Percentiles rank a stretch among this genome's conserved stretches.
Evolutionary conservation across 2,113 vertebrate genomes (phyloP).

Genomic region (Bos javanicus): DNA sequence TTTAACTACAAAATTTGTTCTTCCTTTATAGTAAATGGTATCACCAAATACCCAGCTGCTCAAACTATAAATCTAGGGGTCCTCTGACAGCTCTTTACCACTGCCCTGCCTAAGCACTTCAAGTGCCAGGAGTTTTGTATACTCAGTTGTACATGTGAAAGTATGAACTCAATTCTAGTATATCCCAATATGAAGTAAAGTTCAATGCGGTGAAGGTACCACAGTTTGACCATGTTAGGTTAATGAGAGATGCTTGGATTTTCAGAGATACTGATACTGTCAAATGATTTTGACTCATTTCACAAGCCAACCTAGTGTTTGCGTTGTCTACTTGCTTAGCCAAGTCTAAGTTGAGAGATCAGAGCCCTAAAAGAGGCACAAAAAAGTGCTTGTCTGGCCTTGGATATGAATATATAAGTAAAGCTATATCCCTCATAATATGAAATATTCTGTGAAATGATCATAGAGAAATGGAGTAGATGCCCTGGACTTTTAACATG

Average conservation of each 20-base stretch:
- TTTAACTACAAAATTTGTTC: background rate
- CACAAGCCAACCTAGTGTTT: background rate
- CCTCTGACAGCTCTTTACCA: background rate
- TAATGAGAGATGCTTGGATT: background rate
- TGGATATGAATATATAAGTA: background rate
- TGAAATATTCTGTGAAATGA: background rate
- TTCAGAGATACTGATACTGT: background rate
- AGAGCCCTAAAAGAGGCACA: background rate
- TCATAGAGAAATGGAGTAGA: background rate
- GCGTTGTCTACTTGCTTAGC: background rate
- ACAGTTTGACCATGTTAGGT: background rate
- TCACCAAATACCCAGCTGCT: background rate
- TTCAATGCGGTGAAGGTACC: background rate
- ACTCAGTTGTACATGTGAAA: background rate
- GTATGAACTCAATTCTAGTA: background rate
- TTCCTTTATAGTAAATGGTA: background rate
- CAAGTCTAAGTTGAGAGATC: background rate
- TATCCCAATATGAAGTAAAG: background rate
- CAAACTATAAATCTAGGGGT: background rate
- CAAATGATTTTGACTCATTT: background rate
- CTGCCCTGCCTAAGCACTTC: background rate
- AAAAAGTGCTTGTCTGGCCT: background rate
- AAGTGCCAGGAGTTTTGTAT: background rate
- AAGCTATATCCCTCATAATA: background rate
- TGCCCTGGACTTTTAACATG: background rate